Percentiles rank a stretch among this genome's conserved stretches.
These are phyloP conservation scores for Trachelus tabidus DNA, from an alignment of 2,888 invertebrate species.

Conservation along the genomic window DNA sequence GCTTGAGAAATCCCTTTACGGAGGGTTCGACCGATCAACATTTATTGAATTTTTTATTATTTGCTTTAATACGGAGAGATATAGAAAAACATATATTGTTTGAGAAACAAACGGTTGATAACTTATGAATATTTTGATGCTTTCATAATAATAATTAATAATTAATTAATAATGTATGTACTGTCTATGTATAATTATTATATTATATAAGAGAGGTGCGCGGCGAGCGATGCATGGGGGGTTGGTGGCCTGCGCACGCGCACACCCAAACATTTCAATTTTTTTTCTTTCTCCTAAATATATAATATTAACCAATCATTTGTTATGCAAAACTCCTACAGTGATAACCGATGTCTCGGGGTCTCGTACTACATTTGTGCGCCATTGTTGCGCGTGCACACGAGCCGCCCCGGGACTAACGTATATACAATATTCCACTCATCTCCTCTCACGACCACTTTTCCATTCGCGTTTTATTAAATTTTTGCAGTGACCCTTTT, in stretches of 20 bases:
- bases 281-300: conserved; percentile 43
- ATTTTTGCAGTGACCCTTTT: conserved; percentile 10
- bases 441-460: conserved; percentile 8
- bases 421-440: conserved; percentile 62
- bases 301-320: conserved; percentile 52
- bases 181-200: conserved; percentile 65
- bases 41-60: conserved; percentile 65
- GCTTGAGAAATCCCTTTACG: neutral
- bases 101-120: conserved; percentile 64
- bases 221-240: conserved; percentile 54
- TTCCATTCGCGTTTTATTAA: neutral
- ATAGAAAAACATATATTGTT: conserved; percentile 66
- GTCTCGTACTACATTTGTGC: conserved; percentile 48
- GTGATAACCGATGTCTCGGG: conserved; percentile 59
- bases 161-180: conserved; percentile 55
- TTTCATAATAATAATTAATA: conserved; percentile 59
- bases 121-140: conserved; percentile 66
- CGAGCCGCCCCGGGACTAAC: conserved; percentile 62
- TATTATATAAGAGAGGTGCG: conserved; percentile 63
- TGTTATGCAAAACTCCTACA: conserved; percentile 62
- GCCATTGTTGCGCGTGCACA: conserved; percentile 57
- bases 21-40: conserved; percentile 40
- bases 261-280: conserved; percentile 52
- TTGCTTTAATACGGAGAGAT: conserved; percentile 65
- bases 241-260: conserved; percentile 57